Evolutionary conservation across 23 tunicate species (phyloP), one percentile per base, ranked within the genome.

Genomic region (Trididemnum nubilum): DNA sequence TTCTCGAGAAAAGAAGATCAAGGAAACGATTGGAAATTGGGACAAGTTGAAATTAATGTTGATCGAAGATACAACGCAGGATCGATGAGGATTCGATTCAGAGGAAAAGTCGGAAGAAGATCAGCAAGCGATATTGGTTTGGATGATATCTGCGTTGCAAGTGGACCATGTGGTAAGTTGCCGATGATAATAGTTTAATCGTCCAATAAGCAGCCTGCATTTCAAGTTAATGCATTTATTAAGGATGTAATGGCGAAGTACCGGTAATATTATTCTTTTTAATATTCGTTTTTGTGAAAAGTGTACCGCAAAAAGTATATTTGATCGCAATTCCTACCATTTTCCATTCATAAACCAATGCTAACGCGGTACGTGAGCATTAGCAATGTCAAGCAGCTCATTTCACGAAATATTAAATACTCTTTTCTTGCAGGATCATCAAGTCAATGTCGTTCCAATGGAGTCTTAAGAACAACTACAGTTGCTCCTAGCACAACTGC

Each of bases 81-180:
- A 18, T 71, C 57, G 12, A 49, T 63, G 69, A 63, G 69, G 27
- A 4, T 67, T 2, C 31, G 4, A 33, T 67, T 67, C 38, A 37
- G 33, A 33, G 74, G 74, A 31, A 5, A 31, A 67, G n/a, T 67
- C 22, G 97, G 81, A n/a, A 57, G 39, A 28, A 71, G 85, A 77
- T 91, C 88, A 1, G 3, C 25, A 28, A 75, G 78, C 0, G 98
- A 93, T 66, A 35, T 93, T 0, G 98, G 86, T 24, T 51, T 93
- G 2, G 98, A 93, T 58, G 98, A 93, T 66, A 66, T 93, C 26
- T 88, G 98, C 65, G 84, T 91, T n/a, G 64, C 93, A 31, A 69
- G 75, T 37, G 93, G 88, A 63, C 84, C 93, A 36, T 93, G 97
- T 52, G 88, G 97, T 92, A 83, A 40, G 60, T 40, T 22, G 2